Base-by-base conservation (phyloP, 1,140 invertebrate species). In the Megalonaias nervosa region DNA sequence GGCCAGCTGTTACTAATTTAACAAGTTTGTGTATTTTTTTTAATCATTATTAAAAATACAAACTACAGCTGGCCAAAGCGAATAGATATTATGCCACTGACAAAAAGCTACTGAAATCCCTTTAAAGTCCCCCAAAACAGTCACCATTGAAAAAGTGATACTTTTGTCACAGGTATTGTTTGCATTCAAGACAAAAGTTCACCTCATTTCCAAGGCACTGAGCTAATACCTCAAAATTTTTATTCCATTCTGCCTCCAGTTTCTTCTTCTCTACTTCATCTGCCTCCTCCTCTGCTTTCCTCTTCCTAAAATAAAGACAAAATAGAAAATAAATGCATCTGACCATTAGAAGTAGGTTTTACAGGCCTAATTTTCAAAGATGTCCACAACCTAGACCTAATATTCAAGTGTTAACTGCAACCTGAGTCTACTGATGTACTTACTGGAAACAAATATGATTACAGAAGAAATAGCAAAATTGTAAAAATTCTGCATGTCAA, bases 271-370 rank as follows among this genome's bases (percentile, higher is more conserved):
- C 96, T 91, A 98, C 97, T 75, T 96, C 96, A 76, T 96, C 95
- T 68, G 97, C 94, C 93, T 99, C 97, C 62, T 96, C 94, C 92
- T 99, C 97, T 56, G 97, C 93, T 92, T 99, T 99, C 69, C 98
- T 91, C 91, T 99, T 99, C 68, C 92, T 92, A 71, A 58, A 83
- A 77, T 74, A 61, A 58, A 81, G 69, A 64, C n/a, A 65, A 23
- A 73, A 57, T 58, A 67, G 13, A 65, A 38, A 26, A 79, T 14
- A 23, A 70, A 17, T n/a, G 2, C 69, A 15, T 55, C 72, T 59
- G 59, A 21, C 48, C 23, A 57, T n/a, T 74, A 65, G 31, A 21
- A 65, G n/a, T 14, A 31, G 23, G 38, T 0, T 15, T 19, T 16
- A 19, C 23, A 31, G 3, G 31, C 23, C 60, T 12, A 17, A 71